Conservation (phyloP, 1,140 invertebrate genomes). For the Samia ricini region DNA sequence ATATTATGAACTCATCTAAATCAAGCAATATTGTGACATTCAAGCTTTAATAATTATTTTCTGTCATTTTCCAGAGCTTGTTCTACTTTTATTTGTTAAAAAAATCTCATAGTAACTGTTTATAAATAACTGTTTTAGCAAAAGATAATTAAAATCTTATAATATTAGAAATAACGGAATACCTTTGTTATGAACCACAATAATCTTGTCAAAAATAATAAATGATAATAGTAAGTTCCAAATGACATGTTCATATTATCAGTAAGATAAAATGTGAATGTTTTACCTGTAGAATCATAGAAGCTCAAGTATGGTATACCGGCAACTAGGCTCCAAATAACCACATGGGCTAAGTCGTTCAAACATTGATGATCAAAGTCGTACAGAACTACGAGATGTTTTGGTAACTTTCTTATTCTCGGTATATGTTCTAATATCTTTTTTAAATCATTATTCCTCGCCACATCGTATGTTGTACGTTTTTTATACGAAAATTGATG, state of each 20-base stretch:
- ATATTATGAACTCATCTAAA: no score
- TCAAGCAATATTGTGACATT: no score
- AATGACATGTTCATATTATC: background rate
- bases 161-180: no score
- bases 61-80: no score
- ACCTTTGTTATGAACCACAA: background rate
- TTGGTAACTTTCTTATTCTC: slow-evolving; percentile 51
- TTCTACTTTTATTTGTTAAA: no score
- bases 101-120: no score
- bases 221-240: background rate
- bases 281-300: slow-evolving; percentile 83
- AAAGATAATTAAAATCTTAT: no score
- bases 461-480: slow-evolving; percentile 26
- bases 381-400: slow-evolving; percentile 66
- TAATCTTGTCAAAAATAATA: background rate
- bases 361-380: slow-evolving; percentile 51
- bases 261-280: slow-evolving; percentile 7
- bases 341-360: slow-evolving; percentile 76
- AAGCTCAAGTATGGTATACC: slow-evolving; percentile 83
- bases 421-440: slow-evolving; percentile 50
- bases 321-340: slow-evolving; percentile 81
- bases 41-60: no score
- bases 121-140: no score
- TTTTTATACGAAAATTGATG: slow-evolving; percentile 47
- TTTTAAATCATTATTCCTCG: slow-evolving; percentile 51